Evolutionary conservation across 1,140 invertebrate species (phyloP).

Genomic region (Apis laboriosa): DNA sequence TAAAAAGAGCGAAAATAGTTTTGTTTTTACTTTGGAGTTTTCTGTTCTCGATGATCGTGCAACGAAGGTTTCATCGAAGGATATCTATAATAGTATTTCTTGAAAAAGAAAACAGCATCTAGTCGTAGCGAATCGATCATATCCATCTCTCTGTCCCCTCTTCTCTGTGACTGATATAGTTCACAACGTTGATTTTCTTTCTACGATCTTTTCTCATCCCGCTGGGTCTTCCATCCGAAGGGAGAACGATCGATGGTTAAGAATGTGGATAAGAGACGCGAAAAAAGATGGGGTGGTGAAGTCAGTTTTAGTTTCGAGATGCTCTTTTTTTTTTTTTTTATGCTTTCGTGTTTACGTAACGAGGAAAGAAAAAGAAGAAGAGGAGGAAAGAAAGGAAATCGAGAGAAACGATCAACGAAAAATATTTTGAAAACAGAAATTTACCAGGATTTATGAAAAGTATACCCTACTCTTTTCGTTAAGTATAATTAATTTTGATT

Average conservation of each 20-base stretch:
- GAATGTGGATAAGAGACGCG: background rate
- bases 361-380: background rate
- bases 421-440: background rate
- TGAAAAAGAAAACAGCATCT: too few species aligned
- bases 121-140: too few species aligned
- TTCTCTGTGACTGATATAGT: too few species aligned
- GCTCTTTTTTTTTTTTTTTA: conserved; percentile 39
- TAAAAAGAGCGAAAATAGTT: too few species aligned
- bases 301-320: conserved; percentile 11
- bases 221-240: background rate
- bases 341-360: conserved; percentile 35
- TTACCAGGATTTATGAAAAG: background rate
- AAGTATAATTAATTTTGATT: too few species aligned
- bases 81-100: too few species aligned
- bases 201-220: background rate
- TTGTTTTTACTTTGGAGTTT: too few species aligned
- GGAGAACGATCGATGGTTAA: too few species aligned
- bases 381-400: background rate
- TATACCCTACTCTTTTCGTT: too few species aligned
- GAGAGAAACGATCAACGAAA: background rate
- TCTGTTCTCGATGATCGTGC: too few species aligned
- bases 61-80: too few species aligned
- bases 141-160: too few species aligned
- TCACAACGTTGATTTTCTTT: conserved; percentile 3
- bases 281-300: conserved; percentile 38